Conservation (phyloP, 1,140 invertebrate species). For the Drosophila arizonae region DNA sequence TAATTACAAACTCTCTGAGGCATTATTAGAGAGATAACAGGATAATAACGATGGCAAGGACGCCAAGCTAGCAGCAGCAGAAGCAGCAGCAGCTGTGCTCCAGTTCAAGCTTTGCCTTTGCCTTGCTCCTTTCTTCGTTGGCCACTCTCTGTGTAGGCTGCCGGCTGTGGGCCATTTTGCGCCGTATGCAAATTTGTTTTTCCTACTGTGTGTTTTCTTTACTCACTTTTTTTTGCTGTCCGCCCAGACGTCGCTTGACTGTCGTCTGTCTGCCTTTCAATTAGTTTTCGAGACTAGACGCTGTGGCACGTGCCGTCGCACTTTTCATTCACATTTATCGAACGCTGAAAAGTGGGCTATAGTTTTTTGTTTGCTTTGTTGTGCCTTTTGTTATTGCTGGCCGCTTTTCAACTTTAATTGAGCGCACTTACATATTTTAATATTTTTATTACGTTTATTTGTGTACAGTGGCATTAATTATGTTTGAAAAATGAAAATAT, state of each 20-base stretch:
- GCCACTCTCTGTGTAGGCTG: slow-evolving; percentile 47
- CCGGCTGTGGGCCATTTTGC: slow-evolving; percentile 43
- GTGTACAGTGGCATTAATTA: slow-evolving; percentile 55
- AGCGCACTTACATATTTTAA: slow-evolving; percentile 36
- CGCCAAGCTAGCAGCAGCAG: slow-evolving; percentile 37
- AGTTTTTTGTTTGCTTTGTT: slow-evolving; percentile 10
- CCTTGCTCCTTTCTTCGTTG: slow-evolving; percentile 33
- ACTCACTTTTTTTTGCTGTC: slow-evolving; percentile 19
- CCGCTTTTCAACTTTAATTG: slow-evolving; percentile 54
- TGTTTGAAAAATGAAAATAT: slow-evolving; percentile 62
- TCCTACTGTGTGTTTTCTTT: slow-evolving; percentile 21
- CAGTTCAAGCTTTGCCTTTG: slow-evolving; percentile 46
- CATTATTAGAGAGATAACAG: slow-evolving; percentile 81
- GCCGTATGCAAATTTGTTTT: slow-evolving; percentile 68
- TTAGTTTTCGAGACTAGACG: slow-evolving; percentile 71
- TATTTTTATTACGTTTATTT: slow-evolving; percentile 24
- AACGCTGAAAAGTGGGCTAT: slow-evolving; percentile 37
- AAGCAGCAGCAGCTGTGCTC: slow-evolving; percentile 56
- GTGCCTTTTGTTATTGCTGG: background rate
- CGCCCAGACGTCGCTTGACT: slow-evolving; percentile 32
- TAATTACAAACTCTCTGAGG: slow-evolving; percentile 81
- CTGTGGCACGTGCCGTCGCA: slow-evolving; percentile 55
- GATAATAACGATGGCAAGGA: slow-evolving; percentile 80
- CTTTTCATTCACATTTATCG: slow-evolving; percentile 35
- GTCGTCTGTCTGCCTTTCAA: slow-evolving; percentile 69